phyloP scores from a whole-genome alignment of 1,140 invertebrate genomes.

The Drosophila asahinai region DNA sequence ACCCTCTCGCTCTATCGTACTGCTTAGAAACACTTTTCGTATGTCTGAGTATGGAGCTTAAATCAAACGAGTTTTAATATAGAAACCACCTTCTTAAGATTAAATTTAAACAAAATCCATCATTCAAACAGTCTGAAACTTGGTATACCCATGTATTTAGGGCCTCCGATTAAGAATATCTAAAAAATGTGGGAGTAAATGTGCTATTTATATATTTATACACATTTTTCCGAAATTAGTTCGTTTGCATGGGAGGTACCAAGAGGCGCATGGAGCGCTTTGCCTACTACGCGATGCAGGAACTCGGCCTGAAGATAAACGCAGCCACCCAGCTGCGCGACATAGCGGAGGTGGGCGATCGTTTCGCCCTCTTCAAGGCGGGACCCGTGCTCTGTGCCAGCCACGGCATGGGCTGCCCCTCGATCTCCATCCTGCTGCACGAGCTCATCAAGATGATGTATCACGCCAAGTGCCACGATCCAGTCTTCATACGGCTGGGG shows the following conservation, averaged over 20 bases:
- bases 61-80: too few relatives aligned
- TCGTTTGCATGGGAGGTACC: slow-evolving; percentile 60
- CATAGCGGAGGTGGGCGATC: slow-evolving; percentile 41
- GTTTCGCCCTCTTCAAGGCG: slow-evolving; percentile 58
- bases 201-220: background rate
- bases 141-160: background rate
- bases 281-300: slow-evolving; percentile 52
- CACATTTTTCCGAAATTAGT: slow-evolving; percentile 22
- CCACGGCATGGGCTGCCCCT: slow-evolving; percentile 93
- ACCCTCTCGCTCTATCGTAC: too few relatives aligned
- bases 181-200: background rate
- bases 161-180: background rate
- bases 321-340: slow-evolving; percentile 41
- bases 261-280: slow-evolving; percentile 46
- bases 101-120: background rate
- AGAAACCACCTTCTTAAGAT: too few relatives aligned
- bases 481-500: slow-evolving; percentile 91
- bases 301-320: slow-evolving; percentile 58
- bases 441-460: slow-evolving; percentile 92
- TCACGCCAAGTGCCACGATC: slow-evolving; percentile 89
- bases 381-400: slow-evolving; percentile 84
- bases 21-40: too few relatives aligned
- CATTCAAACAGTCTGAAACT: background rate
- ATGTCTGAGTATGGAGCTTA: too few relatives aligned
- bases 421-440: slow-evolving; percentile 91